phyloP scores from a whole-genome alignment of 30 jellyfish, hydroid and myxozoan species.

The Turritopsis rubra region DNA sequence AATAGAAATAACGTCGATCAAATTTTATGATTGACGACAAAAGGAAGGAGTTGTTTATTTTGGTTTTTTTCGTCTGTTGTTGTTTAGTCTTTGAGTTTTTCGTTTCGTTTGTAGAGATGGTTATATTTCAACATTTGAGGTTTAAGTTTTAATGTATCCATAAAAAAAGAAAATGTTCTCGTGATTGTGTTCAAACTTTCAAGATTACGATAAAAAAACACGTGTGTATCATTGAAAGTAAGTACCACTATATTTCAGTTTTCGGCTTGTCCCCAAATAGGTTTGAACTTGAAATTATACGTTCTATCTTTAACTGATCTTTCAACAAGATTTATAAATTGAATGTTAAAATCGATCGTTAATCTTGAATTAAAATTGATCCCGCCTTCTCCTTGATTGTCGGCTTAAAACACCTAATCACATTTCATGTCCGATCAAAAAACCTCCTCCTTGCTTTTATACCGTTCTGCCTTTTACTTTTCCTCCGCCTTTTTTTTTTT shows the following conservation, averaged over 20 bases:
- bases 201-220: background rate
- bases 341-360: constrained; percentile 13
- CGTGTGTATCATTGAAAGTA: background rate
- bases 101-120: too few species aligned
- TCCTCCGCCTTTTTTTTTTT: background rate
- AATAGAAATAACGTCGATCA: too few species aligned
- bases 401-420: background rate
- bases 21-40: background rate
- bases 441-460: background rate
- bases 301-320: background rate
- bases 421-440: background rate
- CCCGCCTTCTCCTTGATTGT: background rate
- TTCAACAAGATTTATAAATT: constrained; percentile 31
- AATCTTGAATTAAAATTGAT: background rate
- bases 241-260: background rate
- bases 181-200: background rate
- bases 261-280: background rate
- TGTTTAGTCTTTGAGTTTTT: too few species aligned
- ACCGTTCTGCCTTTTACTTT: background rate
- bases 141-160: background rate
- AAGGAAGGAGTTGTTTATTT: background rate
- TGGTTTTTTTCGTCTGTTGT: background rate
- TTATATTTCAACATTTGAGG: background rate
- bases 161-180: background rate
- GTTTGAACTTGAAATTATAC: background rate